Conservation (phyloP, 1,140 invertebrate species). For the Bursaphelenchus mucronatus region DNA sequence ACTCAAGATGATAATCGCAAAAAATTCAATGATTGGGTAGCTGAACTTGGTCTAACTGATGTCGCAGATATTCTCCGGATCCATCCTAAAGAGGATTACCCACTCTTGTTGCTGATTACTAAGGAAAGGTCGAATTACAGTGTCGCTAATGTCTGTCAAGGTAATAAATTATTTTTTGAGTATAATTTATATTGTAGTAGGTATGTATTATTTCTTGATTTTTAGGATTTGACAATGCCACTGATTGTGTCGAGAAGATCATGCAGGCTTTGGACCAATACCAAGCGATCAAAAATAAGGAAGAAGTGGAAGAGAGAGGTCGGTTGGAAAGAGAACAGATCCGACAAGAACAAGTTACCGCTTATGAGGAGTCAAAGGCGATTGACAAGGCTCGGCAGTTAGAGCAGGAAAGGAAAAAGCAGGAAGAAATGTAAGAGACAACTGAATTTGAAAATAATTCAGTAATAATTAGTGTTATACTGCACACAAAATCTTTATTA, state of each 20-base stretch:
- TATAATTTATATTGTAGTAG: background rate
- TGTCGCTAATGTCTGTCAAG: background rate
- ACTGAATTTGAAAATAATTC: background rate
- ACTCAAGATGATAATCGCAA: constrained; percentile 31
- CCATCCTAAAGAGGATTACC: constrained; percentile 23
- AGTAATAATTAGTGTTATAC: too few relatives aligned
- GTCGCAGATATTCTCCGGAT: constrained; percentile 23
- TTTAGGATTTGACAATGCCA: constrained; percentile 29
- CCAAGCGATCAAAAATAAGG: constrained; percentile 30
- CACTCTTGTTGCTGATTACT: constrained; percentile 33
- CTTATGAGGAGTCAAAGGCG: constrained; percentile 40
- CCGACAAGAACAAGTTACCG: constrained; percentile 39
- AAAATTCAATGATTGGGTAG: constrained; percentile 33
- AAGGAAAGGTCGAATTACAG: constrained; percentile 34
- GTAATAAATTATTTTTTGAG: background rate
- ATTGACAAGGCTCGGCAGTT: constrained; percentile 34
- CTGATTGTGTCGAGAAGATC: constrained; percentile 31
- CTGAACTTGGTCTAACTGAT: constrained; percentile 3
- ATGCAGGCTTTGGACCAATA: constrained; percentile 33
- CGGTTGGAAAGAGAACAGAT: constrained; percentile 40
- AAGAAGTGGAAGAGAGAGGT: constrained; percentile 29
- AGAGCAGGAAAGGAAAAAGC: constrained; percentile 21
- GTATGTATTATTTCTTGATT: too few relatives aligned
- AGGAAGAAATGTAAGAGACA: constrained; percentile 29
- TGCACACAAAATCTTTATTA: constrained; percentile 14